These are phyloP conservation scores for Notechis scutatus DNA, from an alignment of 2,113 vertebrate genomes.

Conservation along the genomic window DNA sequence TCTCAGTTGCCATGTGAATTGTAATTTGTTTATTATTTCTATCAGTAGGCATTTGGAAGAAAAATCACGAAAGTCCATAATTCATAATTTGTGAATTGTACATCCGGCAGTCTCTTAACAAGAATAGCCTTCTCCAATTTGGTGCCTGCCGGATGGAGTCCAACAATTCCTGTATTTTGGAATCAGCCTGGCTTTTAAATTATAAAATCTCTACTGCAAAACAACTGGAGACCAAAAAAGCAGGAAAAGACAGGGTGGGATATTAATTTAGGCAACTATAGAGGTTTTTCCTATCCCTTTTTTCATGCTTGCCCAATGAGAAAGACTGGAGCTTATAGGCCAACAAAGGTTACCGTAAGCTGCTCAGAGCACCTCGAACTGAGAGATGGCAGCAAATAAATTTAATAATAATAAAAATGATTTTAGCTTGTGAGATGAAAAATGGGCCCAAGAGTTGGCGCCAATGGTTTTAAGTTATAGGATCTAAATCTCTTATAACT, in stretches of 20 bases:
- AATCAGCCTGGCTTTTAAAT: not conserved
- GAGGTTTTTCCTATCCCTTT: not conserved
- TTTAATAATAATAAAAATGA: not conserved
- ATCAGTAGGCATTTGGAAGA: slow-evolving; percentile 23
- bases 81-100: not conserved
- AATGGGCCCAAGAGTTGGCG: not conserved
- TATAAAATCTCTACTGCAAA: no score
- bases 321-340: not conserved
- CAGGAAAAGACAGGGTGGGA: not conserved
- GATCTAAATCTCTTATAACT: not conserved
- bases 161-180: not conserved
- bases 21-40: slow-evolving; percentile 29
- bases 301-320: not conserved
- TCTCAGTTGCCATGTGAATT: slow-evolving; percentile 21
- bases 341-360: not conserved
- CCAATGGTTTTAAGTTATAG: not conserved
- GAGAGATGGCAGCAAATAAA: not conserved
- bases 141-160: not conserved
- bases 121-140: not conserved
- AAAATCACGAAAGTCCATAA: slow-evolving; percentile 7
- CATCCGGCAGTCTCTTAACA: slow-evolving; percentile 16
- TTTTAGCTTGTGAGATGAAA: not conserved
- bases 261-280: not conserved
- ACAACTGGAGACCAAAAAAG: not conserved
- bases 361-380: not conserved